Evolutionary conservation across 2,113 vertebrate species (phyloP), one percentile per base, ranked within the genome.

Genomic region (Syrmaticus mikado): DNA sequence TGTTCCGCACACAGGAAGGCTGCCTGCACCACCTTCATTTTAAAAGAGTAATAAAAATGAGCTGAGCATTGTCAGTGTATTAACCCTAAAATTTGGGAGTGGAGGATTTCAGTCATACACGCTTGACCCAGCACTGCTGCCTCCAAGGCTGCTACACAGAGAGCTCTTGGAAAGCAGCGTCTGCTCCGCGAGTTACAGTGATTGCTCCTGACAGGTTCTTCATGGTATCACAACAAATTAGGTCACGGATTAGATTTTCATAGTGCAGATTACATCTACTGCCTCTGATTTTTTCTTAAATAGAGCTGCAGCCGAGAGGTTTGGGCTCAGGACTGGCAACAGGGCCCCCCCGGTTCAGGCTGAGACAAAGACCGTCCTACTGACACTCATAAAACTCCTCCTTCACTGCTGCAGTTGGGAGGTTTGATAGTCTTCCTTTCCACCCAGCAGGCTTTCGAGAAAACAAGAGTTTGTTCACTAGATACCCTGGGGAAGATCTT

Each of bases 171-270:
- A 91, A 82, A 88, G 95, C 57, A 61, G 30, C 8, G 0, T 36
- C 76, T 7, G 1, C 27, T 77, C 91, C 72, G 55, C 2, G 52
- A 60, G 85, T 94, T 94, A 94, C 48, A n/a, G 34, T 94, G 94
- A 97, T 97, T 91, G 85, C 85, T 94, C 2, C 91, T 94, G 96
- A 97, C 95, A 96, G 93, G 32, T 90, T 85, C 91, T 97, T 96
- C 95, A 92, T 95, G 93, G 94, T 73, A 96, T 95, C 95, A 93
- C 85, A 95, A 95, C 90, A 95, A 97, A 97, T 95, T 96, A 96
- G 94, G 96, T 96, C 95, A 96, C 95, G 92, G 87, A 92, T 95
- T 91, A 97, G 93, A 95, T 94, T 94, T 94, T 92, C 93, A 72
- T 91, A 86, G 93, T 70, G 79, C 80, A 79, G 86, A 96, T 95